Base-by-base conservation (phyloP, 2,888 invertebrate species). In the Heliconius charithonia region DNA sequence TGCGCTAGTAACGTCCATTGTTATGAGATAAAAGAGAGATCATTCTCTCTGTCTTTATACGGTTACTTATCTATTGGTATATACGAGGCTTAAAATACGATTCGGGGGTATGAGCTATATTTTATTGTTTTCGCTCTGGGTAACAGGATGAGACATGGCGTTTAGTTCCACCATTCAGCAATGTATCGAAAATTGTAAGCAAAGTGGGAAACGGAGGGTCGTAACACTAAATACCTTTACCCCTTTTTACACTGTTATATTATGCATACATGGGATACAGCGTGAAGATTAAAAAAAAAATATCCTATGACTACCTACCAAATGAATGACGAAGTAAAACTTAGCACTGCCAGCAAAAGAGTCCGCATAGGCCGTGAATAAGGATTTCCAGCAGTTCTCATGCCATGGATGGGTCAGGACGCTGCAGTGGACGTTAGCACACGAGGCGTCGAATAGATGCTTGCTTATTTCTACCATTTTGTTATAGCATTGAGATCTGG, bases 381-480 rank as follows among this genome's bases (percentile, higher is more conserved):
- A 80, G 0, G 91, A 87, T 0, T 83, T 82, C 10, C 87, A 27
- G 79, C 95, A 95, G 66, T 87, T 89, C 22, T 88, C 80, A 37
- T 90, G 82, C 94, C 95, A 95, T 0, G 95, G 94, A 79, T 95
- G 95, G 0, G 91, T 83, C 2, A 95, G 82, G 0, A 85, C 79
- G 25, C 87, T 81, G 80, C 95, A 95, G 0, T 88, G 84, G 16
- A 85, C 81, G 37, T 92, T 87, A 0, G 82, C 76, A n/a, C 89
- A 91, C 0, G 87, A 83, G 59, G 85, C 81, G 22, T 93, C 91
- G 63, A 95, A 95, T 10, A 92, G 79, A 56, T 91, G 90, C 80
- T 94, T 95, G 83, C 95, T 95, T 2, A 95, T 84, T 78, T 88
- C 90, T 77, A 88, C 91, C 95, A 95, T 95, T 69, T 82, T 89